Evolutionary conservation across 2,888 invertebrate genomes (phyloP), one percentile per base, ranked within the genome.

Genomic region (Tetranychus truncatus): DNA sequence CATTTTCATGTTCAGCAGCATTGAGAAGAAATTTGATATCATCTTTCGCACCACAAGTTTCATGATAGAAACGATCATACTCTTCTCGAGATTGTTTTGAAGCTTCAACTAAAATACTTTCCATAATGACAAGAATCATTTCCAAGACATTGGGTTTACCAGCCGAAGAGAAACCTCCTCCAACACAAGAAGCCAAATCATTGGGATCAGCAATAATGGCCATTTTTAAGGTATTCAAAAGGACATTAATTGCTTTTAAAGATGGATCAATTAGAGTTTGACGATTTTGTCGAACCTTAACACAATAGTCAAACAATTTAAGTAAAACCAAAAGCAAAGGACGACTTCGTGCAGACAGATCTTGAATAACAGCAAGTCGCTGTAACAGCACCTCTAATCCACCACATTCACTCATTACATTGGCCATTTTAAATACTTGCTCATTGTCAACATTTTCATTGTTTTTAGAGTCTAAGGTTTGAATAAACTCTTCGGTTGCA

Each of bases 401-500:
- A 1, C 87, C 89, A 82, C 90, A 91, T 78, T 91, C 88, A 1
- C 89, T 89, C 81, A 94, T 85, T 0, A 92, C 91, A 81, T 89
- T 90, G 0, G 92, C 91, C 89, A 92, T 89, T 81, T 89, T 88
- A 82, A 92, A 97, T 0, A 94, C 89, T 81, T 95, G 92, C 81
- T 97, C 97, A 80, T 94, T 93, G 82, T 97, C 94, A 1, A 95
- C 90, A 80, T 88, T 92, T 84, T 87, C 91, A 81, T 89, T 91
- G 83, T 84, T 88, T 83, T 89, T 93, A 81, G 89, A 89, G 78
- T 90, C 91, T 65, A 97, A 85, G 1, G 92, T 91, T 84, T 97
- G 95, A 15, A 97, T 92, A 83, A 99, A 97, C 84, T 97, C 97
- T 82, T 99, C 99, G 0, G 97, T 97, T 0, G 97, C 99, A 84